Evolutionary conservation across 2,797 vertebrate genomes (phyloP).

Genomic region (Acanthis flammea): DNA sequence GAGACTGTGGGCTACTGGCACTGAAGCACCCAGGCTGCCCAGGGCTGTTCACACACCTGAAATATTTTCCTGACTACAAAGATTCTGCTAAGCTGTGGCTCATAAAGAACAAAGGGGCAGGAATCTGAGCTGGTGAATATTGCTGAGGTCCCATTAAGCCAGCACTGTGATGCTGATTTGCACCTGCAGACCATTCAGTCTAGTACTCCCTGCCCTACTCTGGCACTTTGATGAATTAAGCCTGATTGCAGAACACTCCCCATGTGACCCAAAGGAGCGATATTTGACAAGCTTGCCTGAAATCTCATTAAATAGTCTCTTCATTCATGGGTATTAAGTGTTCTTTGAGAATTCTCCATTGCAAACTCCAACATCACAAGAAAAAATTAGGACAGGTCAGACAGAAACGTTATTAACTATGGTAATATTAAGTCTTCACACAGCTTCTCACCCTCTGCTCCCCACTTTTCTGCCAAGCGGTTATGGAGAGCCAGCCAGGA

Average conservation of each 20-base stretch:
- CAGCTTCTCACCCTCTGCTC: background rate
- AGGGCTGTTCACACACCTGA: background rate
- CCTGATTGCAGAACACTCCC: background rate
- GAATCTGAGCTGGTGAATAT: background rate
- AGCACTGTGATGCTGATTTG: background rate
- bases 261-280: background rate
- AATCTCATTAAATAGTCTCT: background rate
- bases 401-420: background rate
- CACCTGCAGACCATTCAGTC: background rate
- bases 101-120: background rate
- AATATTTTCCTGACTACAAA: background rate
- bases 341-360: background rate
- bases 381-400: background rate
- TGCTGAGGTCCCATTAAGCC: background rate
- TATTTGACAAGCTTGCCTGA: background rate
- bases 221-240: background rate
- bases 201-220: background rate
- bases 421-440: background rate
- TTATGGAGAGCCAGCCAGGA: background rate
- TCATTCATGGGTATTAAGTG: background rate
- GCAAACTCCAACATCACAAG: rapidly evolving
- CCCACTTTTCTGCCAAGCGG: background rate
- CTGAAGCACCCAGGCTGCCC: background rate
- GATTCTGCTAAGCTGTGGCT: background rate
- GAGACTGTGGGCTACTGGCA: background rate